phyloP scores from a whole-genome alignment of 92 coral and sea anemone species.

The Siderastrea radians region DNA sequence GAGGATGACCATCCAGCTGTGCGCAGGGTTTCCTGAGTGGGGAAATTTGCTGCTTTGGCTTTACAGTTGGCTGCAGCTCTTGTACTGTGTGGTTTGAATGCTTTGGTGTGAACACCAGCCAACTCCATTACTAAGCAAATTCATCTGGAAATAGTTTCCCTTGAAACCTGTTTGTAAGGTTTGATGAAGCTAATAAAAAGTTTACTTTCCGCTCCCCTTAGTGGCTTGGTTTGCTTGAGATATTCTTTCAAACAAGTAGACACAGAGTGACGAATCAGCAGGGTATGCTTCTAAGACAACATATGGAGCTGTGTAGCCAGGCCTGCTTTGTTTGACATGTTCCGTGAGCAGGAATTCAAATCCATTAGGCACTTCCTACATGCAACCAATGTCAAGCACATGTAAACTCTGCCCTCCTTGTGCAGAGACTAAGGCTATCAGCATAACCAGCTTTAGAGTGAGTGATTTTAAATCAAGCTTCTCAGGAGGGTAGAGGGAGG shows the following conservation, averaged over 20 bases:
- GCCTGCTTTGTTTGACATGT: slow-evolving; percentile 51
- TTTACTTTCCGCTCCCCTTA: slow-evolving; percentile 25
- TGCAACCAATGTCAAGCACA: slow-evolving; percentile 15
- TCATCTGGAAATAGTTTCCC: slow-evolving; percentile 45
- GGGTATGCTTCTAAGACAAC: slow-evolving; percentile 19
- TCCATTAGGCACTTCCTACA: neutral
- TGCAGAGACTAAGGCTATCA: slow-evolving; percentile 49
- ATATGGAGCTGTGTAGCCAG: slow-evolving; percentile 17
- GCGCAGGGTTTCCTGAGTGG: slow-evolving; percentile 16
- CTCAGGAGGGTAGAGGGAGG: slow-evolving; percentile 2
- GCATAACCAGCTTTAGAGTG: slow-evolving; percentile 37
- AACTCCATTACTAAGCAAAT: slow-evolving; percentile 33
- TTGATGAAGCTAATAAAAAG: slow-evolving; percentile 49
- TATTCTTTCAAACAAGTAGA: slow-evolving; percentile 33
- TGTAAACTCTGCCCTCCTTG: slow-evolving; percentile 12
- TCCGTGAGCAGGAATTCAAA: slow-evolving; percentile 35
- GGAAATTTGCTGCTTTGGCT: slow-evolving; percentile 18
- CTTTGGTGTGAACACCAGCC: slow-evolving; percentile 16
- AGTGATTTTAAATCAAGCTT: slow-evolving; percentile 45
- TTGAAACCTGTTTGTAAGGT: slow-evolving; percentile 20
- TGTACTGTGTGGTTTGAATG: slow-evolving; percentile 45
- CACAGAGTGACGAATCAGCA: slow-evolving; percentile 6
- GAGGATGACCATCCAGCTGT: slow-evolving; percentile 48
- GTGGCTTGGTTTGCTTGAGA: slow-evolving; percentile 19
- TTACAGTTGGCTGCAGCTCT: slow-evolving; percentile 33